These are phyloP conservation scores for Drosophila lowei DNA, from an alignment of 1,140 invertebrate species.

Conservation along the genomic window DNA sequence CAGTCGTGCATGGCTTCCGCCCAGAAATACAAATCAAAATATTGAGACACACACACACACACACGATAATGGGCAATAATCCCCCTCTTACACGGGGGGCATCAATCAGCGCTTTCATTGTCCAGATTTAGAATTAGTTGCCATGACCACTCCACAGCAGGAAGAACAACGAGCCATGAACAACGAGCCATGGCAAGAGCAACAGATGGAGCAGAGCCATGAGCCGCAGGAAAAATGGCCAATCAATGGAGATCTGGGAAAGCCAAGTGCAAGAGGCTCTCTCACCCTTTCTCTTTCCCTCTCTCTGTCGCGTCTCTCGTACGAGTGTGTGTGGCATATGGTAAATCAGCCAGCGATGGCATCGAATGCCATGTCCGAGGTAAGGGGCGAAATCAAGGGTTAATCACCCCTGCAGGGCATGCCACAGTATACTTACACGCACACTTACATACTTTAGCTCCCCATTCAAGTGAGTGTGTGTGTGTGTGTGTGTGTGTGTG, in stretches of 20 bases:
- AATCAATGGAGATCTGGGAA: slow-evolving; percentile 55
- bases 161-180: neutral
- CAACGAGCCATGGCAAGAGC: neutral
- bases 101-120: slow-evolving; percentile 71
- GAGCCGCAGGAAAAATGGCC: slow-evolving; percentile 31
- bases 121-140: slow-evolving; percentile 35
- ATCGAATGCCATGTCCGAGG: slow-evolving; percentile 52
- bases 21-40: slow-evolving; percentile 29
- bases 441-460: slow-evolving; percentile 14
- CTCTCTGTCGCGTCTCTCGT: neutral
- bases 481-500: slow-evolving; percentile 14
- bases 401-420: slow-evolving; percentile 71
- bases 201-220: neutral
- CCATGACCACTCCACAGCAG: slow-evolving; percentile 41
- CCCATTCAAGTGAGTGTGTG: neutral
- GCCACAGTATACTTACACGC: slow-evolving; percentile 23
- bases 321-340: slow-evolving; percentile 52
- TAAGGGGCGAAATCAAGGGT: slow-evolving; percentile 62
- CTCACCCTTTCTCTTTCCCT: neutral
- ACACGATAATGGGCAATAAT: slow-evolving; percentile 53
- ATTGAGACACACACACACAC: slow-evolving; percentile 8
- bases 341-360: slow-evolving; percentile 67
- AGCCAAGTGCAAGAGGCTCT: slow-evolving; percentile 35
- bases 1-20: slow-evolving; percentile 33
- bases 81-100: slow-evolving; percentile 55